Percentiles rank a stretch among this genome's conserved stretches.
Evolutionary conservation across 37 sponge, comb jelly and placozoan species (phyloP).

Genomic region (Ianthella basta): DNA sequence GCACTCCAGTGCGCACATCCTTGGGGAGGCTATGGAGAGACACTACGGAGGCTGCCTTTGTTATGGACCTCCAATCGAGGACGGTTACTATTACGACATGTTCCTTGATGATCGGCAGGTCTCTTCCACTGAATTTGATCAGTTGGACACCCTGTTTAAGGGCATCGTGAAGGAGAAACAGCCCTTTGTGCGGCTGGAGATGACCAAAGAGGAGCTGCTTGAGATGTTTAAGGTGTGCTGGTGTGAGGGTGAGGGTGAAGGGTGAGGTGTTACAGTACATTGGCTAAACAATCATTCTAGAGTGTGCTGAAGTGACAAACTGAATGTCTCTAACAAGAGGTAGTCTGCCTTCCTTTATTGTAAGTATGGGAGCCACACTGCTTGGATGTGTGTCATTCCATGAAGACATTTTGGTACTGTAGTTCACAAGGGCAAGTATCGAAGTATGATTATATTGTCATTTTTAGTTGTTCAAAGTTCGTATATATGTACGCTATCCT

Average conservation of each 20-base stretch:
- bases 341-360: no score
- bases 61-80: conserved; percentile 97
- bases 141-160: conserved; percentile 91
- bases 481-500: no score
- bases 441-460: no score
- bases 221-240: conserved; percentile 93
- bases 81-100: conserved; percentile 98
- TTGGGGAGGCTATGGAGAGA: conserved; percentile 99
- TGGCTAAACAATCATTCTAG: background rate
- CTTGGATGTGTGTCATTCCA: no score
- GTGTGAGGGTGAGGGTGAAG: conserved; percentile 4
- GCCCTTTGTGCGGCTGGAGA: conserved; percentile 90
- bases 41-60: conserved; percentile 95
- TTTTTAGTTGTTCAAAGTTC: no score
- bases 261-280: background rate
- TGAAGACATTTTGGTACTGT: no score
- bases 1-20: conserved; percentile 98
- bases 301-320: no score
- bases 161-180: conserved; percentile 92
- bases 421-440: no score
- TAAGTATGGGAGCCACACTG: no score
- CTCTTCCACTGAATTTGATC: conserved; percentile 72
- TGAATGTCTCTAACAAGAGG: no score
- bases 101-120: conserved; percentile 72
- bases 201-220: conserved; percentile 95